Conservation (phyloP, 1,140 invertebrate species). For the Drosophila bocqueti region DNA sequence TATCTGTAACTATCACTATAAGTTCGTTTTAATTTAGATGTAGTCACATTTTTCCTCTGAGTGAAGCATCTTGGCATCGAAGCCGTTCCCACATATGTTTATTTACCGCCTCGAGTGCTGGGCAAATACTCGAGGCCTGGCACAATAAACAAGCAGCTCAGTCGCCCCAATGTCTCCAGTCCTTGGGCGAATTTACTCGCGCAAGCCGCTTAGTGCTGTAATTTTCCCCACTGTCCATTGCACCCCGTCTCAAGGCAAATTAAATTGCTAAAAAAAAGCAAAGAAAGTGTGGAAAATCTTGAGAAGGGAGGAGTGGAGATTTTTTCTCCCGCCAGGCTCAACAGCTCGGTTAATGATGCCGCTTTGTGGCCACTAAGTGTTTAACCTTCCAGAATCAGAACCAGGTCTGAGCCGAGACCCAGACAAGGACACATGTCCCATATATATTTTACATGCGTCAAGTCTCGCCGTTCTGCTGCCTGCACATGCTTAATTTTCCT, state of each 20-base stretch:
- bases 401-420: constrained; percentile 28
- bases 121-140: constrained; percentile 60
- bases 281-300: constrained; percentile 12
- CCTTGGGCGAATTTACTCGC: constrained; percentile 55
- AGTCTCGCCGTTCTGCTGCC: constrained; percentile 55
- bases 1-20: neutral
- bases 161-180: constrained; percentile 15
- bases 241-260: constrained; percentile 62
- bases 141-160: constrained; percentile 65
- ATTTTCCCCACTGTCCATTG: constrained; percentile 57
- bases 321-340: constrained; percentile 13
- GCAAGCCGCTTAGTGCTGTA: constrained; percentile 60
- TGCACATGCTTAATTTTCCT: constrained; percentile 64
- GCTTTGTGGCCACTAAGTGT: constrained; percentile 78
- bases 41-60: neutral
- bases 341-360: constrained; percentile 65
- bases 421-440: constrained; percentile 43
- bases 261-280: constrained; percentile 67
- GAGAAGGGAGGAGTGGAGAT: neutral
- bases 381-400: constrained; percentile 66
- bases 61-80: neutral
- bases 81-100: constrained; percentile 54
- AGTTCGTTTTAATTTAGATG: neutral
- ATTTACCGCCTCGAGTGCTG: constrained; percentile 58
- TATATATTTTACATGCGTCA: constrained; percentile 64